A percentile compares a stretch with the other conserved stretches of the same genome.
These are phyloP conservation scores for Pharmacophagus antenor DNA, from an alignment of 2,888 invertebrate genomes.

Conservation along the genomic window DNA sequence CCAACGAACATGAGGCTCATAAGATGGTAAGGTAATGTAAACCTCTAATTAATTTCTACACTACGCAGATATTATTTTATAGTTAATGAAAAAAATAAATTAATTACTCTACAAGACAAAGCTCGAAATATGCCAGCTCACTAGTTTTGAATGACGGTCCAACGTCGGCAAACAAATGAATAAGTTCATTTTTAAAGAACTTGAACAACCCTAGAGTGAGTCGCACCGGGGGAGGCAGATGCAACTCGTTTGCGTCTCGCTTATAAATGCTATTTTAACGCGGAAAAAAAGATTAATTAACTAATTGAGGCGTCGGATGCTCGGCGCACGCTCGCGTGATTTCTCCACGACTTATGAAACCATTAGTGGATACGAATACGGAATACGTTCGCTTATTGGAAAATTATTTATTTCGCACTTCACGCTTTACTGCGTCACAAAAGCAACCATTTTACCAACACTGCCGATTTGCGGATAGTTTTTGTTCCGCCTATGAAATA, in stretches of 20 bases:
- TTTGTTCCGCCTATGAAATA: background rate
- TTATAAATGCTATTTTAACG: conserved; percentile 80
- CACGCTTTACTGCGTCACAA: conserved; percentile 27
- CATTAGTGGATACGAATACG: conserved; percentile 25
- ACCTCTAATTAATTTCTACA: no score
- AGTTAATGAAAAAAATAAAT: background rate
- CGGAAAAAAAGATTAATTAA: conserved; percentile 80
- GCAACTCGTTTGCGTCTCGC: conserved; percentile 71
- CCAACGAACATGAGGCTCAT: no score
- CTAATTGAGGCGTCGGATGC: conserved; percentile 73
- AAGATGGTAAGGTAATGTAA: no score
- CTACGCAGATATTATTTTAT: no score
- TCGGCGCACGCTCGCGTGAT: conserved; percentile 30
- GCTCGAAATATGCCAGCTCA: conserved; percentile 3
- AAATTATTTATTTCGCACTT: conserved; percentile 32
- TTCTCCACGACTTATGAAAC: conserved; percentile 28
- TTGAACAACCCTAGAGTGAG: conserved; percentile 53
- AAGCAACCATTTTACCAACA: conserved; percentile 30
- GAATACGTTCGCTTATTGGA: conserved; percentile 30
- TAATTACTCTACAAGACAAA: conserved; percentile 11
- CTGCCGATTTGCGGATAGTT: conserved; percentile 21
- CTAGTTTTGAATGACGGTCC: conserved; percentile 17
- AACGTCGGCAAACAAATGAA: conserved; percentile 17
- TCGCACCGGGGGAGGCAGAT: conserved; percentile 59
- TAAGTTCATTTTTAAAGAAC: conserved; percentile 25